Conservation (phyloP, 2,888 invertebrate species). For the Crematogaster levior region DNA sequence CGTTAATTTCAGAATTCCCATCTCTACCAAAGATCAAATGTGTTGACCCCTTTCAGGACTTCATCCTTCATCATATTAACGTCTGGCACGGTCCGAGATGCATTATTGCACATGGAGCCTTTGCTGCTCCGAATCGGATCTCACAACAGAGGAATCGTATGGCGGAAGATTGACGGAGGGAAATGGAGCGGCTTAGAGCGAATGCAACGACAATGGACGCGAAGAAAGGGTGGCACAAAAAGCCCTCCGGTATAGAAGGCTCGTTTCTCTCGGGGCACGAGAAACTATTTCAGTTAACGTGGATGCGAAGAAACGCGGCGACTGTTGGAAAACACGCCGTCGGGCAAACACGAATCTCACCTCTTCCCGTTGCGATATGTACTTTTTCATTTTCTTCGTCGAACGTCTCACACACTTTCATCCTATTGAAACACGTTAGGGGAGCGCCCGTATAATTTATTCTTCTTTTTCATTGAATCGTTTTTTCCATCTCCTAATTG, state of each 20-base stretch:
- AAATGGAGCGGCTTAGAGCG: conserved; percentile 31
- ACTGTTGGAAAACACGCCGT: not conserved
- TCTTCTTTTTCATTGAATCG: not conserved
- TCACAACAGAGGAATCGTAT: conserved; percentile 12
- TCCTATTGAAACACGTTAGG: not conserved
- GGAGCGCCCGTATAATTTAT: not conserved
- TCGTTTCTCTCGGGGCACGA: conserved; percentile 15
- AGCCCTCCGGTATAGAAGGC: conserved; percentile 6
- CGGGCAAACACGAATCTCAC: not conserved
- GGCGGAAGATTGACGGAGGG: conserved; percentile 21
- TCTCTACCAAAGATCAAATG: not conserved
- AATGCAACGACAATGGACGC: conserved; percentile 34
- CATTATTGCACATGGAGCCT: not conserved
- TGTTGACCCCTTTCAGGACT: not conserved
- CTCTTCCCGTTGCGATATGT: not conserved
- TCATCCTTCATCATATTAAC: conserved; percentile 17
- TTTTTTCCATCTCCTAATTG: not conserved
- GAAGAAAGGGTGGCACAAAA: not conserved
- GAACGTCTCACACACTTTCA: no score
- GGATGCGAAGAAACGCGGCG: conserved; percentile 26
- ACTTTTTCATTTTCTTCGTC: not conserved
- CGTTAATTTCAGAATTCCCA: not conserved
- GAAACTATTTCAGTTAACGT: conserved; percentile 36
- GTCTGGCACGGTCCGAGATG: not conserved
- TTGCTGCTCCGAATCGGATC: not conserved